phyloP scores from a whole-genome alignment of 1,140 invertebrate genomes.

The Ditylenchus dipsaci region DNA sequence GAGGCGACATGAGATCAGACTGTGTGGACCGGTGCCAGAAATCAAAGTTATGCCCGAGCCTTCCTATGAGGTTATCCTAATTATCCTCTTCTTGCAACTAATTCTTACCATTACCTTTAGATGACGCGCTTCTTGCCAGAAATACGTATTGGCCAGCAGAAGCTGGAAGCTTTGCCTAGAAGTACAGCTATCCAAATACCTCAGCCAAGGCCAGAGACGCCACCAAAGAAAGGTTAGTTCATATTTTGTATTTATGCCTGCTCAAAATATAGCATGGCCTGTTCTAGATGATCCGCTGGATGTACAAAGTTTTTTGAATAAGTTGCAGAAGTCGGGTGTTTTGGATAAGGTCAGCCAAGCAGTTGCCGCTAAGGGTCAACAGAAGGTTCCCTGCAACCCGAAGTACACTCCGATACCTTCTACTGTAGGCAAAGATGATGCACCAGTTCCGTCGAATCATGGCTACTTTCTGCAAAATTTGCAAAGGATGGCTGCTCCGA shows the following conservation, averaged over 20 bases:
- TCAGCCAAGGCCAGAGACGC: no score
- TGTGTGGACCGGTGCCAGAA: slow-evolving; percentile 74
- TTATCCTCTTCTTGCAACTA: slow-evolving; percentile 28
- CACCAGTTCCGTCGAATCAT: slow-evolving; percentile 26
- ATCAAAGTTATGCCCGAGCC: slow-evolving; percentile 62
- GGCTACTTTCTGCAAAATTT: slow-evolving; percentile 13
- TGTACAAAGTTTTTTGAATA: slow-evolving; percentile 15
- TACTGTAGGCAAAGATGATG: slow-evolving; percentile 16
- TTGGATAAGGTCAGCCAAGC: slow-evolving; percentile 11
- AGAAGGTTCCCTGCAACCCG: neutral
- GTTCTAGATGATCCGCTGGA: neutral
- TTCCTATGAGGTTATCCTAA: slow-evolving; percentile 47
- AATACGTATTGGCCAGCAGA: no score
- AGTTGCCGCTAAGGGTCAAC: slow-evolving; percentile 4
- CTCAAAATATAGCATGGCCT: no score
- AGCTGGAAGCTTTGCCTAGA: no score
- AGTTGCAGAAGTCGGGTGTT: slow-evolving; percentile 24
- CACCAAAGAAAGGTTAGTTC: no score
- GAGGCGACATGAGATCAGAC: slow-evolving; percentile 74
- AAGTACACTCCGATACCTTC: neutral
- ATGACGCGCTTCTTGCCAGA: neutral
- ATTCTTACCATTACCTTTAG: slow-evolving; percentile 11
- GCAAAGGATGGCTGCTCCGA: slow-evolving; percentile 30
- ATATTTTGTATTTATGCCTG: no score
- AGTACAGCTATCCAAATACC: no score